phyloP scores from a whole-genome alignment of 2,797 vertebrate species.

The Echeneis naucrates region DNA sequence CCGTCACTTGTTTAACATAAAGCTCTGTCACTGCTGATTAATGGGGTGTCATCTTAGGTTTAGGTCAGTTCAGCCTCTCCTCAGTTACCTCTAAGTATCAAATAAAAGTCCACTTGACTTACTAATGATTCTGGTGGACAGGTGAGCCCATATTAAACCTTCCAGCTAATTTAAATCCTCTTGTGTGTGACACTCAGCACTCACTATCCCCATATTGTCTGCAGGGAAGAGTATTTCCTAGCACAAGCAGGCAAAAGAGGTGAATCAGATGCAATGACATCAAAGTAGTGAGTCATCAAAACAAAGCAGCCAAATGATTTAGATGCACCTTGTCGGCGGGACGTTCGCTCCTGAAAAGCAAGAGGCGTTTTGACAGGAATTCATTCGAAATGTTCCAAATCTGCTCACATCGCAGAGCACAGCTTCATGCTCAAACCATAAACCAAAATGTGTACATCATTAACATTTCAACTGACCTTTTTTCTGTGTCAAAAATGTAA shows the following conservation, averaged over 20 bases:
- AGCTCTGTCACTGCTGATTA: constrained; percentile 21
- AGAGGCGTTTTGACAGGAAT: constrained; percentile 49
- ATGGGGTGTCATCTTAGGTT: constrained; percentile 18
- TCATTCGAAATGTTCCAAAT: constrained; percentile 26
- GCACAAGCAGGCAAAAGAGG: constrained; percentile 10
- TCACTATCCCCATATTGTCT: constrained; percentile 16
- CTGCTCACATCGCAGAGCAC: not conserved
- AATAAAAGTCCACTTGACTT: constrained; percentile 34
- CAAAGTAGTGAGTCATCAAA: constrained; percentile 64
- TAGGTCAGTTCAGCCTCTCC: constrained; percentile 16
- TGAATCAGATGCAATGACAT: constrained; percentile 51
- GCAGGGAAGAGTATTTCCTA: constrained; percentile 17
- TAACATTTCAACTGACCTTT: constrained; percentile 75
- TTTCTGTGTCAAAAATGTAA: constrained; percentile 38
- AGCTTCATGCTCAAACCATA: not conserved
- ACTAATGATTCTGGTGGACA: constrained; percentile 26
- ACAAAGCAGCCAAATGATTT: constrained; percentile 44
- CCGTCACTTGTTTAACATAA: constrained; percentile 7
- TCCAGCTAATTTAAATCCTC: constrained; percentile 31
- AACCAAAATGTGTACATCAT: constrained; percentile 40
- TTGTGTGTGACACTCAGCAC: constrained; percentile 8
- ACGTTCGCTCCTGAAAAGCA: constrained; percentile 44
- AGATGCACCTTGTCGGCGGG: constrained; percentile 39
- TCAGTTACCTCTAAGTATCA: constrained; percentile 30
- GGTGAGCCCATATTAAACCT: constrained; percentile 40